A percentile compares a stretch with the other conserved stretches of the same genome.
These are phyloP conservation scores for Drosophila ercepeae DNA, from an alignment of 1,140 invertebrate genomes.

Conservation along the genomic window DNA sequence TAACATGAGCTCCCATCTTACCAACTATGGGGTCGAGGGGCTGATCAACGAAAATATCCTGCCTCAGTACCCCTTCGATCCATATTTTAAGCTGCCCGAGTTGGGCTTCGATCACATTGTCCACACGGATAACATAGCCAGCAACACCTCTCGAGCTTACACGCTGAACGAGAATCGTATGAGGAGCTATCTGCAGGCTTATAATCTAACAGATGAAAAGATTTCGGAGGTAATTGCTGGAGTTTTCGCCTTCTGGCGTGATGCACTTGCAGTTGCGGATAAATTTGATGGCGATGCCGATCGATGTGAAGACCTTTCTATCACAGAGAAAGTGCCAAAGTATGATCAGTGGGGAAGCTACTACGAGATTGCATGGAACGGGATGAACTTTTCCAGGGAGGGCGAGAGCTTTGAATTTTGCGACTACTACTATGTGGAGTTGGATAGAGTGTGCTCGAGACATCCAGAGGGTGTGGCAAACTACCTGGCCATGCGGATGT, in stretches of 20 bases:
- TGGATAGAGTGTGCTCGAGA: slow-evolving; percentile 60
- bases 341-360: slow-evolving; percentile 55
- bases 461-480: slow-evolving; percentile 63
- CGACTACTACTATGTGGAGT: slow-evolving; percentile 54
- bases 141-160: slow-evolving; percentile 55
- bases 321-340: not conserved
- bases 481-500: slow-evolving; percentile 66
- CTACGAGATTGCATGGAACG: slow-evolving; percentile 71
- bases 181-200: slow-evolving; percentile 50
- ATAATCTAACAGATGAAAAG: slow-evolving; percentile 50
- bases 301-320: slow-evolving; percentile 15
- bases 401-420: slow-evolving; percentile 13
- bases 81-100: slow-evolving; percentile 67
- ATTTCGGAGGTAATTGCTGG: slow-evolving; percentile 38
- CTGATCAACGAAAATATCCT: slow-evolving; percentile 55
- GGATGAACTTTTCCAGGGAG: slow-evolving; percentile 11
- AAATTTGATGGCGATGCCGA: slow-evolving; percentile 42
- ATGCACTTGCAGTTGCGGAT: slow-evolving; percentile 48
- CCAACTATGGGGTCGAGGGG: slow-evolving; percentile 53
- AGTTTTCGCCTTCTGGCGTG: slow-evolving; percentile 67
- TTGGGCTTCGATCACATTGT: slow-evolving; percentile 74
- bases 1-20: slow-evolving; percentile 75
- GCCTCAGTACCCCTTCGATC: slow-evolving; percentile 60
- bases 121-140: slow-evolving; percentile 62
- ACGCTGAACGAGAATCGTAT: slow-evolving; percentile 61